Evolutionary conservation across 2,113 vertebrate species (phyloP), one percentile per base, ranked within the genome.

Genomic region (Xyrauchen texanus): DNA sequence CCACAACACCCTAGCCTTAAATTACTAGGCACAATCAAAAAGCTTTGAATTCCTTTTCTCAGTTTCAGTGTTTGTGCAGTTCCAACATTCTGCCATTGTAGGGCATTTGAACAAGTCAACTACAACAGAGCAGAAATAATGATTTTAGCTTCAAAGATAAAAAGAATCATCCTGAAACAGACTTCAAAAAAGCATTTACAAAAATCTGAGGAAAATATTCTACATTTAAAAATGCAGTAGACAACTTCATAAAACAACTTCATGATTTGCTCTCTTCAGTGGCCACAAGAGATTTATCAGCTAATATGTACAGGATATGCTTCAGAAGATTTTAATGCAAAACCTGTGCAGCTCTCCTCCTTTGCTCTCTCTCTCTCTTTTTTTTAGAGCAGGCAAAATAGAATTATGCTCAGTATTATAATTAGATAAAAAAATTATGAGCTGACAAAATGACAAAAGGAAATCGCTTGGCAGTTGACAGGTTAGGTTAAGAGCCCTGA

Each of bases 371-470:
- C 85, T 90, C 21, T 34, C 21, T 34, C n/a, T n/a, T n/a, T n/a
- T n/a, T n/a, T n/a, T 85, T 86, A 86, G 81, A 78, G 87, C 85
- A 83, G 76, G 83, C 81, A 85, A 87, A 86, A 84, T 77, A 92
- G 90, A 92, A 88, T 90, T 89, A 92, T 91, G 90, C 89, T 87
- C 85, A 81, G 82, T 60, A 77, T 81, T 76, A 89, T 92, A 93
- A 93, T 91, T 91, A 89, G 91, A 90, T 88, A 91, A 91, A 87
- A 90, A 89, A 91, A 92, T 92, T 90, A 92, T 91, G 87, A 89
- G 84, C 84, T 86, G 86, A 88, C 89, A 89, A 92, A 91, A 84
- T 52, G 76, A 84, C 83, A 80, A 83, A 68, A 83, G 81, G 46
- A 58, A 88, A 90, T 88, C 88, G 85, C 86, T 90, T 86, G 84